Conservation (phyloP, 2,113 vertebrate species). For the Eira barbara region DNA sequence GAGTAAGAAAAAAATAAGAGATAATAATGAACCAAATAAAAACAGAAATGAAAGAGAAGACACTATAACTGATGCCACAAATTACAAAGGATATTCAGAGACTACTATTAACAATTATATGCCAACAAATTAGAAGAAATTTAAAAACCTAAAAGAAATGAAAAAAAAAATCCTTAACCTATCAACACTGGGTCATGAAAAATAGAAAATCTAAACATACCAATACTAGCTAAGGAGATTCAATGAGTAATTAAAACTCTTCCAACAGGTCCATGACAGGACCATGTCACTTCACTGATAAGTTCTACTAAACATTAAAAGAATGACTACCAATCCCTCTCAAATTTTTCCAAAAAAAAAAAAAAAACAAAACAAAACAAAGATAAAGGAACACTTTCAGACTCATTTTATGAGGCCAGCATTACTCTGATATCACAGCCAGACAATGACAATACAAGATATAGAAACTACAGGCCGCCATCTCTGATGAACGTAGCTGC, state of each 20-base stretch:
- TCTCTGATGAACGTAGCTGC: background rate
- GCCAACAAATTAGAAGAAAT: background rate
- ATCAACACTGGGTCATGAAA: background rate
- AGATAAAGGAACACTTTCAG: too few species aligned
- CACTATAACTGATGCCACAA: background rate
- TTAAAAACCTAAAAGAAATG: background rate
- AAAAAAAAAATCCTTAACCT: background rate
- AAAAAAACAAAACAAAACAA: too few species aligned
- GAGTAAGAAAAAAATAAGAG: background rate
- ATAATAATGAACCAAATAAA: background rate
- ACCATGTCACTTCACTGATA: background rate
- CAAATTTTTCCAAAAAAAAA: background rate
- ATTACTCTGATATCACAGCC: background rate
- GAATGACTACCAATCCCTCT: background rate
- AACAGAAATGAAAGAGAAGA: background rate
- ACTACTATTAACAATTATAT: background rate
- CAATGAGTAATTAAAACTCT: background rate
- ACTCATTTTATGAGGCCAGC: background rate
- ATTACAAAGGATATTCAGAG: background rate
- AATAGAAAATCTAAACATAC: background rate
- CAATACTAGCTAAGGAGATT: background rate
- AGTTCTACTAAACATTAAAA: background rate
- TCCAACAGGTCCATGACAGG: background rate
- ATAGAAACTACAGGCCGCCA: background rate
- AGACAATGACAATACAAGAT: background rate